A percentile compares a stretch with the other conserved stretches of the same genome.
phyloP scores from a whole-genome alignment of 2,888 invertebrate species.

The Cybosia mesomella region DNA sequence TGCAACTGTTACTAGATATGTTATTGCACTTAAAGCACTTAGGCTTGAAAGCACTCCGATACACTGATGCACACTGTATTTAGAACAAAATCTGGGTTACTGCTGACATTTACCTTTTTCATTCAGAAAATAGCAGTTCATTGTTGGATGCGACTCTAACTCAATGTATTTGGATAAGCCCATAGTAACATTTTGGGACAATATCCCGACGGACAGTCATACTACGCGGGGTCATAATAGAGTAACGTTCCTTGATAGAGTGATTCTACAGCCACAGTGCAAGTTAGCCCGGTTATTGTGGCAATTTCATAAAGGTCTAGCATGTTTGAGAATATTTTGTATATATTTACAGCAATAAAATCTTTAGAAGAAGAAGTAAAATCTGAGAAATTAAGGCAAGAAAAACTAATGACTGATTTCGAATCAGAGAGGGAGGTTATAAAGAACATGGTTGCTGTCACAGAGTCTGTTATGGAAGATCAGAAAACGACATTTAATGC shows the following conservation, averaged over 20 bases:
- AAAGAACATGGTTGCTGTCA: conserved; percentile 73
- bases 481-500: conserved; percentile 63
- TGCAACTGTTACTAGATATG: background rate
- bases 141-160: conserved; percentile 10
- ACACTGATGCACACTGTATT: background rate
- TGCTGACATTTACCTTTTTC: conserved; percentile 4
- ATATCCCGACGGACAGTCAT: background rate
- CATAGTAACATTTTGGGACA: background rate
- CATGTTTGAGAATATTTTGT: conserved; percentile 10
- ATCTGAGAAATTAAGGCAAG: conserved; percentile 61
- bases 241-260: background rate
- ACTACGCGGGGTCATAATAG: background rate
- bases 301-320: background rate
- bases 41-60: background rate
- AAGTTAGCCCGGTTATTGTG: background rate
- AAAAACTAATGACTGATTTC: conserved; percentile 68
- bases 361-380: conserved; percentile 65
- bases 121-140: conserved; percentile 16
- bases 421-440: conserved; percentile 70
- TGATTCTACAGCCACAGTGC: background rate
- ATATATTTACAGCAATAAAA: conserved; percentile 59
- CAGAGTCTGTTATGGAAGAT: conserved; percentile 76
- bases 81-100: background rate
- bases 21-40: background rate
- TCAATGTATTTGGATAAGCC: conserved; percentile 21